phyloP scores from a whole-genome alignment of 2,888 invertebrate species.

The Oligia fasciuncula region DNA sequence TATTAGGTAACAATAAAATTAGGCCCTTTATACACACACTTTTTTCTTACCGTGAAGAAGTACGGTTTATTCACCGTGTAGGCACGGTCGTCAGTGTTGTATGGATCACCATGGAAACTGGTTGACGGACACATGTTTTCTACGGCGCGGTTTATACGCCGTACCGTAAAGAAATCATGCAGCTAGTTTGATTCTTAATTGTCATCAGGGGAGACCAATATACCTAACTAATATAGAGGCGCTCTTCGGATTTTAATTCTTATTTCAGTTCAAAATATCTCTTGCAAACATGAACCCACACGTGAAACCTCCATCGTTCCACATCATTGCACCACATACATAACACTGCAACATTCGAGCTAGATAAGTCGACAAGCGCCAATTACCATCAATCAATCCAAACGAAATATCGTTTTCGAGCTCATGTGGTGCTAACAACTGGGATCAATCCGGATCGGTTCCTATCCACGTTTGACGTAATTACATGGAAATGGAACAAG shows the following conservation, averaged over 20 bases:
- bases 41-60: neutral
- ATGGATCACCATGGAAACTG: no score
- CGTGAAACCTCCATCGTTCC: neutral
- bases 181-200: neutral
- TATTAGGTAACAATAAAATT: neutral
- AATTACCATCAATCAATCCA: slow-evolving; percentile 38
- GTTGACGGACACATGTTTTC: no score
- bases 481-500: slow-evolving; percentile 46
- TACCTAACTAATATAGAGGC: no score
- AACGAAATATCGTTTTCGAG: slow-evolving; percentile 56
- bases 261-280: neutral
- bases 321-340: slow-evolving; percentile 7
- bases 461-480: slow-evolving; percentile 42
- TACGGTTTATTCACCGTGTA: no score
- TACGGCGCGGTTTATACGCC: neutral
- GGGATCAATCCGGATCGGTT: slow-evolving; percentile 48
- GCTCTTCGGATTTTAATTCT: neutral
- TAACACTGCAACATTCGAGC: slow-evolving; percentile 26
- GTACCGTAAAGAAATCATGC: no score
- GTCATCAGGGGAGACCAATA: neutral
- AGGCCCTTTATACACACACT: neutral
- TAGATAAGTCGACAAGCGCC: slow-evolving; percentile 25
- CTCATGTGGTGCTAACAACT: slow-evolving; percentile 49
- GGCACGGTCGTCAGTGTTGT: no score
- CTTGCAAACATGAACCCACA: neutral